phyloP scores from a whole-genome alignment of 2,113 vertebrate species.

The Cettia cetti region DNA sequence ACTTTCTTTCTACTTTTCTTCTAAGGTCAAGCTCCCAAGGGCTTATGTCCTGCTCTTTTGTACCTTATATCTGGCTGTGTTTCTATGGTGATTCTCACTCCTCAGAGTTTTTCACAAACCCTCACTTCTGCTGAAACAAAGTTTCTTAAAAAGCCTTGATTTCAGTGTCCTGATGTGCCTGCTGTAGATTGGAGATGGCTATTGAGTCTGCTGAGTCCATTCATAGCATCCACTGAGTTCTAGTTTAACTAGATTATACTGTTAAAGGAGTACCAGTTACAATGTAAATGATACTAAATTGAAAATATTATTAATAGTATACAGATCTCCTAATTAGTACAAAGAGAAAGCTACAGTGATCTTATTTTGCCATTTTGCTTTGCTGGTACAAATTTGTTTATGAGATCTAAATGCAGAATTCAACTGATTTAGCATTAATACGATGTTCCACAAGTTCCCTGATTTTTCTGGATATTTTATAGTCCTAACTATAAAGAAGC shows the following conservation, averaged over 20 bases:
- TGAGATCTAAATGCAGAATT: not conserved
- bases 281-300: not conserved
- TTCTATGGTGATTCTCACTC: slow-evolving; percentile 7
- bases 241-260: not conserved
- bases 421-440: not conserved
- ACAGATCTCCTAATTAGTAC: not conserved
- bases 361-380: not conserved
- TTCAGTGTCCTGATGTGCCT: not conserved
- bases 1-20: slow-evolving; percentile 2
- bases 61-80: not conserved
- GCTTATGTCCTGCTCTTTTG: slow-evolving; percentile 7
- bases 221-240: not conserved
- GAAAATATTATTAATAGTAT: not conserved
- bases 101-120: not conserved
- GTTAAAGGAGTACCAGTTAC: not conserved
- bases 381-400: not conserved
- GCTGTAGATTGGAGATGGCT: not conserved
- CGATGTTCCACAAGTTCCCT: not conserved
- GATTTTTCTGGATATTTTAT: not conserved
- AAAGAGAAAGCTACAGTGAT: not conserved
- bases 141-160: not conserved
- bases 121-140: slow-evolving; percentile 1
- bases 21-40: not conserved
- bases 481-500: not conserved
- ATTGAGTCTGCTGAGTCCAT: not conserved